Conservation (phyloP, 2,888 invertebrate genomes). For the Dolomedes plantarius region DNA sequence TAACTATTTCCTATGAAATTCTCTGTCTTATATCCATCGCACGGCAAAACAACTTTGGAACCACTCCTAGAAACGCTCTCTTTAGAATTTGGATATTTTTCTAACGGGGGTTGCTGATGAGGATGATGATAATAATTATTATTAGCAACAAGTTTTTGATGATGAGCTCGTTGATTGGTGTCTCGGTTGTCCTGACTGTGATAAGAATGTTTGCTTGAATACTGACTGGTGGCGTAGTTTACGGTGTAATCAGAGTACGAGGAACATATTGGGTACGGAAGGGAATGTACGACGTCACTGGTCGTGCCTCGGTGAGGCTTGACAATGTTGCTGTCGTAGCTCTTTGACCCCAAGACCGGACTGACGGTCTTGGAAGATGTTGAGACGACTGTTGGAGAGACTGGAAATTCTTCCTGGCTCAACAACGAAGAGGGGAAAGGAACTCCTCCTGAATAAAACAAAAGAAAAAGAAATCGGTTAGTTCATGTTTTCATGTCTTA, state of each 20-base stretch:
- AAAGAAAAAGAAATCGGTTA: not conserved
- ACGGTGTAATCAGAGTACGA: conserved; percentile 38
- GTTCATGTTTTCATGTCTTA: too few species aligned
- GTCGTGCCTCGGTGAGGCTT: conserved; percentile 24
- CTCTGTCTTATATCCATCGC: conserved; percentile 41
- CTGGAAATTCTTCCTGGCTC: conserved; percentile 45
- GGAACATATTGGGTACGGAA: conserved; percentile 48
- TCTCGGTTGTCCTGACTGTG: conserved; percentile 23
- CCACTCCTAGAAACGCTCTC: not conserved
- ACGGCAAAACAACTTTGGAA: conserved; percentile 39
- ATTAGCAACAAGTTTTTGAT: conserved; percentile 19
- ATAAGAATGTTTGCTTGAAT: conserved; percentile 31
- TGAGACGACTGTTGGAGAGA: conserved; percentile 19
- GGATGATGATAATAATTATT: conserved; percentile 24
- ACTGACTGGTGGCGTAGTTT: conserved; percentile 38
- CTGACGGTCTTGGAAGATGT: conserved; percentile 41
- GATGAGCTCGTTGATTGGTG: not conserved
- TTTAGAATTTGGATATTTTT: conserved; percentile 12
- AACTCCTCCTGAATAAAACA: conserved; percentile 27
- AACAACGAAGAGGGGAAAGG: conserved; percentile 55
- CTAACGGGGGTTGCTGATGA: conserved; percentile 4
- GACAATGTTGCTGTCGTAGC: conserved; percentile 37
- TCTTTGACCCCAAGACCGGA: conserved; percentile 31
- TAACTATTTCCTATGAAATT: conserved; percentile 36
- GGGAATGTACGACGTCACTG: conserved; percentile 43